Base-by-base conservation (phyloP, 2,888 invertebrate genomes). In the Trichopria drosophilae region DNA sequence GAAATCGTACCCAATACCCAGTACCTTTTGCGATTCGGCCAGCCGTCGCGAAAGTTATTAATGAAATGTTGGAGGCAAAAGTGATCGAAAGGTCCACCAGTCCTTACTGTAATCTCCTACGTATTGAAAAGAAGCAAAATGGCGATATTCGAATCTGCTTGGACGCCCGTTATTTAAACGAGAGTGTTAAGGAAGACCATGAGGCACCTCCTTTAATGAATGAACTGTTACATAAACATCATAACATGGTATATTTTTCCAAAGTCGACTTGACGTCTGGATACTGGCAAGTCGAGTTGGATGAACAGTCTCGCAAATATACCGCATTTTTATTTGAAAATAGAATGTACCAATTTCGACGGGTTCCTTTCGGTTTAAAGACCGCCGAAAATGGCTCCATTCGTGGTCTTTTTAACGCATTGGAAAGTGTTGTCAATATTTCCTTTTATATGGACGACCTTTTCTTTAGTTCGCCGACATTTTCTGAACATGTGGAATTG, bases 101-200 rank as follows among this genome's bases (percentile, higher is more conserved):
- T 26, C 26, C 26, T 2, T 68, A 60, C 51, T 49, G 60, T 6
- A 67, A 65, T 37, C 69, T 66, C 16, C 34, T 26, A 34, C 52
- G 6, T 5, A 48, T 15, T 16, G 40, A 24, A 3, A 15, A n/a
- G 7, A 40, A 40, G 16, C 23, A 23, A n/a, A 18, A 40, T 26
- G 26, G 18, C 12, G 12, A 24, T 6, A 18, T 40, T 10, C 24
- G 40, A 40, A 24, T 40, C 3, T 40, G 40, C 15, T 23, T 40
- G 16, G 68, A 70, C 51, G 70, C 69, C 1, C 41, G 70, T 6
- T n/a, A 57, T 49, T 35, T 70, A 6, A 71, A 71, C 53, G 52
- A 54, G 4, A 35, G 54, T 7, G 19, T 23, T 5, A 56, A 64
- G 24, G 52, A 61, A 0, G 68, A 71, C 36, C 53, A 62, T 7